These are phyloP conservation scores for Actinopyga echinites DNA, from an alignment of 53 echinoderm and acorn worm genomes.

Conservation along the genomic window DNA sequence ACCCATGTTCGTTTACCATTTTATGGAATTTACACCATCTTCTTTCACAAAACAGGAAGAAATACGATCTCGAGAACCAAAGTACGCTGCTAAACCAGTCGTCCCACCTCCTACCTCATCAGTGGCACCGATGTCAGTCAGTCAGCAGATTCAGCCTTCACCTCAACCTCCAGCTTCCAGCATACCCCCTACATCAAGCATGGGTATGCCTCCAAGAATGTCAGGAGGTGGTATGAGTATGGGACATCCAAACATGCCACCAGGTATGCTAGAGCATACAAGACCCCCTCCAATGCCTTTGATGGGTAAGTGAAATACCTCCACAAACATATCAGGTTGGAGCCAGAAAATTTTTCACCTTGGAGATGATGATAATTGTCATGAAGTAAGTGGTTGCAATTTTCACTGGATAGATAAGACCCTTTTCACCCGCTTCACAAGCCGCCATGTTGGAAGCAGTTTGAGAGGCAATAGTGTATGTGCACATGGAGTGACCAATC, in stretches of 20 bases:
- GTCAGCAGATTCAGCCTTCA: background rate
- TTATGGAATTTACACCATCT: too few relatives aligned
- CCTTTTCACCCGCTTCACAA: too few relatives aligned
- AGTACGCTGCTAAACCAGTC: conserved; percentile 47
- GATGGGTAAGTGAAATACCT: conserved; percentile 1
- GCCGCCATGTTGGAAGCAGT: too few relatives aligned
- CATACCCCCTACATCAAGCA: conserved; percentile 47
- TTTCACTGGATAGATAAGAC: too few relatives aligned
- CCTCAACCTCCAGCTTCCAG: conserved; percentile 12
- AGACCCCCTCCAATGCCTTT: conserved; percentile 23
- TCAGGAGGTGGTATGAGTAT: conserved; percentile 12
- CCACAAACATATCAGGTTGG: too few relatives aligned
- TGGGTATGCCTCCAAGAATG: conserved; percentile 33
- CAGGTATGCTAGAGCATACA: conserved; percentile 38
- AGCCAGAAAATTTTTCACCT: too few relatives aligned
- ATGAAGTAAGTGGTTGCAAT: too few relatives aligned
- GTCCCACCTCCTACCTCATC: background rate
- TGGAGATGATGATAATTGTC: too few relatives aligned
- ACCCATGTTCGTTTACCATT: too few relatives aligned
- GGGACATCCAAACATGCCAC: conserved; percentile 47
- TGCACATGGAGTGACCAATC: too few relatives aligned
- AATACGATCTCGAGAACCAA: conserved; percentile 49
- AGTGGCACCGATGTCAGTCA: background rate
- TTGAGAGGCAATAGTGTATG: too few relatives aligned
- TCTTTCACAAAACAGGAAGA: conserved; percentile 51